Percentiles rank a stretch among this genome's conserved stretches.
Conservation (phyloP, 2,797 vertebrate species). For the Rhinella marina region DNA sequence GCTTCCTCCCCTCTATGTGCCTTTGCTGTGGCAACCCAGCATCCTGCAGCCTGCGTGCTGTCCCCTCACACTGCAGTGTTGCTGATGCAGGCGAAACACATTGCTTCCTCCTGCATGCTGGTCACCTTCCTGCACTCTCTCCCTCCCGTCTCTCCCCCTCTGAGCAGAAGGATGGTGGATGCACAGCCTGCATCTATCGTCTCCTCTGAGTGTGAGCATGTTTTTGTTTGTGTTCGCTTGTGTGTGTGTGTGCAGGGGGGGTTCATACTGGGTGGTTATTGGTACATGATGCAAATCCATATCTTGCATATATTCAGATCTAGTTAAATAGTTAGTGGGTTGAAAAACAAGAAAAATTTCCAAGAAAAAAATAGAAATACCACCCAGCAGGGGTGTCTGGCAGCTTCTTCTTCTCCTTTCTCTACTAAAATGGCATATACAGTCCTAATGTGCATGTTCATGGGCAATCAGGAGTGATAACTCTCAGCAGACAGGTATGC, state of each 20-base stretch:
- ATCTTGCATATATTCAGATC: not conserved
- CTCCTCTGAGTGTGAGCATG: conserved; percentile 2
- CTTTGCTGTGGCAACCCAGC: conserved; percentile 70
- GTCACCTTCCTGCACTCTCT: conserved; percentile 65
- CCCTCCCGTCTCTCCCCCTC: conserved; percentile 63
- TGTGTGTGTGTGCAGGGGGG: not conserved
- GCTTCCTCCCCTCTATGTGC: conserved; percentile 63
- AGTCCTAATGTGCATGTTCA: not conserved
- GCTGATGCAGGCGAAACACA: conserved; percentile 67
- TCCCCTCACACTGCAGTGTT: conserved; percentile 66
- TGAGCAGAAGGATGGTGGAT: conserved; percentile 28
- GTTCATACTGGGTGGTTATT: not conserved
- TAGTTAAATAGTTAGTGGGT: too few relatives aligned
- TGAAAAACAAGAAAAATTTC: not conserved
- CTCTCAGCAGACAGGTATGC: not conserved
- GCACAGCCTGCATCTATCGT: conserved; percentile 32
- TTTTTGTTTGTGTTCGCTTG: not conserved
- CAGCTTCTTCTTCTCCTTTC: not conserved
- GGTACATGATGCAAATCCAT: not conserved
- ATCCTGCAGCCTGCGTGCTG: conserved; percentile 64
- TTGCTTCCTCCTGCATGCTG: conserved; percentile 65
- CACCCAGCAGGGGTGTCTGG: not conserved
- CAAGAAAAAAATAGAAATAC: too few relatives aligned
- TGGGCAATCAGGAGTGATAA: not conserved
- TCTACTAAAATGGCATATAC: not conserved